Evolutionary conservation across 2,113 vertebrate genomes (phyloP).

Genomic region (Dunckerocampus dactyliophorus): DNA sequence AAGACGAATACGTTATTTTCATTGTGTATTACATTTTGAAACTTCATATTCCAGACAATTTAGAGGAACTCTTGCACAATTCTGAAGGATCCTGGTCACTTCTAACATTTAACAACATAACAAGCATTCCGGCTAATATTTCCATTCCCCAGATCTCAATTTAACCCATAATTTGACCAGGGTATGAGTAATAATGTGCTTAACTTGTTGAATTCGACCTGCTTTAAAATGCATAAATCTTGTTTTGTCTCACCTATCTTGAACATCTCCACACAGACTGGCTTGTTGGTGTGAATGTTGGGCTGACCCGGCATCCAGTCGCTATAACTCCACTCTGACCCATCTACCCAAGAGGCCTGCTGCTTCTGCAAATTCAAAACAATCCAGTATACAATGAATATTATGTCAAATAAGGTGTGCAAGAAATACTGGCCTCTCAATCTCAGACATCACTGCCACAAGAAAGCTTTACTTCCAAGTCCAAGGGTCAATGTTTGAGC

Average conservation of each 20-base stretch:
- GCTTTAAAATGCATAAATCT: no score
- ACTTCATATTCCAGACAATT: no score
- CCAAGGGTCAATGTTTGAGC: constrained; percentile 40
- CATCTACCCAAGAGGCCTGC: constrained; percentile 60
- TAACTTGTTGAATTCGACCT: no score
- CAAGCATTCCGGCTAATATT: no score
- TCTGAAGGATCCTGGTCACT: no score
- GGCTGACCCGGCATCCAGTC: constrained; percentile 69
- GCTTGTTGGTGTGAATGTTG: constrained; percentile 46
- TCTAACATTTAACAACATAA: no score
- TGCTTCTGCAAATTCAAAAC: constrained; percentile 50
- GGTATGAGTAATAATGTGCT: no score
- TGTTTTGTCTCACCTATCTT: constrained; percentile 44
- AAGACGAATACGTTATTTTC: no score
- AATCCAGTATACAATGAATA: background rate
- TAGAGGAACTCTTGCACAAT: no score
- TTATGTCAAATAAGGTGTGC: background rate
- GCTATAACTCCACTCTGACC: constrained; percentile 63
- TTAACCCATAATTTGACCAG: no score
- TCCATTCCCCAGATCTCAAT: no score
- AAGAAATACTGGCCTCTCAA: background rate
- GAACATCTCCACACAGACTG: constrained; percentile 66
- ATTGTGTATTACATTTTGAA: no score
- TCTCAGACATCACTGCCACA: constrained; percentile 1
- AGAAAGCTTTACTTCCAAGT: constrained; percentile 15